Evolutionary conservation across 2,797 vertebrate species (phyloP), one percentile per base, ranked within the genome.

Genomic region (Trichosurus vulpecula): DNA sequence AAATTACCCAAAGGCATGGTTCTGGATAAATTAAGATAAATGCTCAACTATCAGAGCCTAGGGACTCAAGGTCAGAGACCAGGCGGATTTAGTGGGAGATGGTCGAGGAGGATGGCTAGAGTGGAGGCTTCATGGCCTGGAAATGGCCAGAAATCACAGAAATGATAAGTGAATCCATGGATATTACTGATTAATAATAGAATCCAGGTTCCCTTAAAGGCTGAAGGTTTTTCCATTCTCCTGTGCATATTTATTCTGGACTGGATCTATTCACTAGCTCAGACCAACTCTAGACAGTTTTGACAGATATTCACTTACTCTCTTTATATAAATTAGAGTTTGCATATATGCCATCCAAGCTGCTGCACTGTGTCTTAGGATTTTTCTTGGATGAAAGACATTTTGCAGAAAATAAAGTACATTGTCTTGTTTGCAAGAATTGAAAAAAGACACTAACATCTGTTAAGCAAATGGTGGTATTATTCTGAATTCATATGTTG

Each of bases 381-480:
- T 93, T 11, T 57, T 94, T 97, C 97, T 92, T 91, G 29, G 96
- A 90, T 91, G 91, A 92, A 97, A 97, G 97, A 92, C 93, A 54
- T 35, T 96, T 54, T 97, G 94, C 55, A 91, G 35, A n/a, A 95
- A 98, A 97, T 93, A 92, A 96, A 96, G 52, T 81, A 10, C 87
- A 51, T 96, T 93, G 96, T 96, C 95, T 98, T 97, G n/a, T 95
- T 94, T 96, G 66, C 95, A 90, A 90, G 91, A 92, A 51, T 97
- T 96, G 97, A 94, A 97, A 96, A 92, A 0, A 96, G 96, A 92
- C 30, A 29, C 56, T 91, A 94, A 81, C 92, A 93, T 96, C 96
- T 97, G 96, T 94, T 97, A 97, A 97, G 97, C 98, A 98, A 98
- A 98, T 96, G 98, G 4, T 19, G 30, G 94, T 98, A 41, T 92